A percentile compares a stretch with the other conserved stretches of the same genome.
These are phyloP conservation scores for Armadillidium nasatum DNA, from an alignment of 1,140 invertebrate species.

Conservation along the genomic window DNA sequence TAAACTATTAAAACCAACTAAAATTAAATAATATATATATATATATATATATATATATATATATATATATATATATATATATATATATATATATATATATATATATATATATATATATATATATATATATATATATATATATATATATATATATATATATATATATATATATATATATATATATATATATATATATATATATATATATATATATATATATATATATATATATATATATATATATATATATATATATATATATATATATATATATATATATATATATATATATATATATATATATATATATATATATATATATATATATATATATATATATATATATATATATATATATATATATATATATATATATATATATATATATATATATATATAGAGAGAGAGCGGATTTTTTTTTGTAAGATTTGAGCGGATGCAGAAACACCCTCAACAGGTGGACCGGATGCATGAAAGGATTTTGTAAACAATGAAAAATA, in stretches of 20 bases:
- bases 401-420: no score
- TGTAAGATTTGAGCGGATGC: no score
- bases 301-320: not conserved
- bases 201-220: no score
- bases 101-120: constrained; percentile 20
- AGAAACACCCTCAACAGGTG: no score
- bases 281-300: constrained; percentile 1
- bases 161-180: no score
- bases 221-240: not conserved
- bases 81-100: constrained; percentile 21
- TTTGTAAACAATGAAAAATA: no score
- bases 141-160: no score
- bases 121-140: no score
- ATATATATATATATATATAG: no score
- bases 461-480: no score
- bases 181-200: no score
- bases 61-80: constrained; percentile 22
- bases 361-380: constrained; percentile 20
- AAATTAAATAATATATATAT: not conserved
- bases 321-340: constrained; percentile 22
- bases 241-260: constrained; percentile 22
- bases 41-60: constrained; percentile 21
- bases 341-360: constrained; percentile 19
- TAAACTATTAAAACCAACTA: no score
- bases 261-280: constrained; percentile 22